Percentiles rank a stretch among this genome's conserved stretches.
Conservation (phyloP, 2,888 invertebrate genomes). For the Podotricha telesiphe region DNA sequence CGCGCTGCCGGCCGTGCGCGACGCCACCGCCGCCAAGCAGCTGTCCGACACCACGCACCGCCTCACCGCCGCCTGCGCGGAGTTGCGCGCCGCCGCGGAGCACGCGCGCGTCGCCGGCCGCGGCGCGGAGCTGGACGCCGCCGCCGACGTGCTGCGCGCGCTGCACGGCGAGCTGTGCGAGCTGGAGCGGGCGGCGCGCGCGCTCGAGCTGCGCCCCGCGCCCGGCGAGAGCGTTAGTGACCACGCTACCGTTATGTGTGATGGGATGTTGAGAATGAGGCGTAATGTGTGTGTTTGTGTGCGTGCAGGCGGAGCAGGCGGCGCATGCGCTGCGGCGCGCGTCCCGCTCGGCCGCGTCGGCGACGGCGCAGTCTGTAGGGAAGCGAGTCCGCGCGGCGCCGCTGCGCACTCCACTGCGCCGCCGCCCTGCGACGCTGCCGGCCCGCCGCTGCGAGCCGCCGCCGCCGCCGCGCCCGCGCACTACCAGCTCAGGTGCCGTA, state of each 20-base stretch:
- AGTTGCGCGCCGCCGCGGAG: constrained; percentile 83
- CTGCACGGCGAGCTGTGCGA: constrained; percentile 92
- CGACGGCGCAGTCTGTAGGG: constrained; percentile 93
- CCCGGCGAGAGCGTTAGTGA: constrained; percentile 90
- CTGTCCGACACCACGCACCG: constrained; percentile 88
- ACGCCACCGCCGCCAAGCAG: constrained; percentile 90
- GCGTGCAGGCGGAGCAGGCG: constrained; percentile 71
- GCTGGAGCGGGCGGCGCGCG: constrained; percentile 89
- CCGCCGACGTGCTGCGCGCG: constrained; percentile 91
- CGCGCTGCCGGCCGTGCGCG: constrained; percentile 91
- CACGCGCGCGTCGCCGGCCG: constrained; percentile 86
- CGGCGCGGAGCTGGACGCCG: constrained; percentile 92
- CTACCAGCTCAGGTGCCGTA: constrained; percentile 48
- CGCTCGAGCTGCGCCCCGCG: constrained; percentile 89
- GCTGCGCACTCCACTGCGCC: constrained; percentile 92
- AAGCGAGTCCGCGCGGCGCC: constrained; percentile 92
- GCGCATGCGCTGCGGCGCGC: constrained; percentile 71
- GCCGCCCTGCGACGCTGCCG: constrained; percentile 88
- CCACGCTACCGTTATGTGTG: not conserved
- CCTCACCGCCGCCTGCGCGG: constrained; percentile 85
- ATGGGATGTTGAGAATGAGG: not conserved
- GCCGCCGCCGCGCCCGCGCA: constrained; percentile 88
- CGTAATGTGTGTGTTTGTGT: not conserved
- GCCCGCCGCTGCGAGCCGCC: constrained; percentile 89
- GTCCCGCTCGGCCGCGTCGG: constrained; percentile 90